Evolutionary conservation across 2,888 invertebrate species (phyloP).

Genomic region (Macrophya annulata): DNA sequence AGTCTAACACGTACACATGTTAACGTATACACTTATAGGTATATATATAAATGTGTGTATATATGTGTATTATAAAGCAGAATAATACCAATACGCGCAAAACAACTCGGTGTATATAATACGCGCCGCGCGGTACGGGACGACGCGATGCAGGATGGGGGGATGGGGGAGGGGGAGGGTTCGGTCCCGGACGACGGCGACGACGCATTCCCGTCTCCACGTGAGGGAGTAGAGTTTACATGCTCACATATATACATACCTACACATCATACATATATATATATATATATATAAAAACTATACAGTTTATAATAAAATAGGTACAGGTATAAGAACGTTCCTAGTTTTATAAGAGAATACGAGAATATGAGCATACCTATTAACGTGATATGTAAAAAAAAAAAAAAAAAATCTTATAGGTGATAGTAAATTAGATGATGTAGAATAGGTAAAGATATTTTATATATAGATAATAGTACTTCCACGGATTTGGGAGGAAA

Average conservation of each 20-base stretch:
- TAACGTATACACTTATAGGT: neutral
- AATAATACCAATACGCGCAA: constrained; percentile 19
- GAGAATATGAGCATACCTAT: too few species aligned
- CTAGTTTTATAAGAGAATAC: too few species aligned
- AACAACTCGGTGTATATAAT: constrained; percentile 52
- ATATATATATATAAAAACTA: neutral
- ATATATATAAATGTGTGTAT: constrained; percentile 19
- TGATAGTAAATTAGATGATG: constrained; percentile 15
- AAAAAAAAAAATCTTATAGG: neutral
- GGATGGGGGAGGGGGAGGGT: neutral
- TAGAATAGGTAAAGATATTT: constrained; percentile 8
- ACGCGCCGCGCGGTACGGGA: neutral
- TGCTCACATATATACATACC: neutral
- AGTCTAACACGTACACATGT: constrained; percentile 64
- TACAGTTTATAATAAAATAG: neutral
- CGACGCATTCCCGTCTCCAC: constrained; percentile 58
- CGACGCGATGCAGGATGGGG: neutral
- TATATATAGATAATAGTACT: too few species aligned
- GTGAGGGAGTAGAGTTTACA: constrained; percentile 32
- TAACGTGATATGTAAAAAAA: neutral
- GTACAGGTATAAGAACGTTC: neutral
- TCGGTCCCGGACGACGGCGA: constrained; percentile 55
- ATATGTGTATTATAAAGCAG: neutral
- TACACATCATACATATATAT: too few species aligned
- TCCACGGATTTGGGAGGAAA: neutral